Evolutionary conservation across 1,140 invertebrate genomes (phyloP).

Genomic region (Euwallacea fornicatus): DNA sequence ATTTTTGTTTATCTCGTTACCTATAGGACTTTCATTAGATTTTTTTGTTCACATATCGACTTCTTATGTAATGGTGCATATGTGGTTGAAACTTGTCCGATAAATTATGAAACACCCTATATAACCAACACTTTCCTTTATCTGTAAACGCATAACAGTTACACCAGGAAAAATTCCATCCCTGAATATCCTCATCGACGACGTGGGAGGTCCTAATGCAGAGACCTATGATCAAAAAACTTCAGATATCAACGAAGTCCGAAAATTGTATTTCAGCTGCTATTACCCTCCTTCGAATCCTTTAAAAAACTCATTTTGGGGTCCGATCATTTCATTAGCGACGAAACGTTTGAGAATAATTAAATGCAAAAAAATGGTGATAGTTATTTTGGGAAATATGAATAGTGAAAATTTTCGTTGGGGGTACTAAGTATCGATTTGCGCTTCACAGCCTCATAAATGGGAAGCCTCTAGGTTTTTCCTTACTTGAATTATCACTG

Average conservation of each 20-base stretch:
- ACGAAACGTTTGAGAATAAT: neutral
- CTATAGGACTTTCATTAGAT: too few species aligned
- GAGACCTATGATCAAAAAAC: neutral
- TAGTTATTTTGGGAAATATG: neutral
- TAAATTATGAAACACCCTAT: too few species aligned
- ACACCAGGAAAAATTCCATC: too few species aligned
- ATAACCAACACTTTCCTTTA: too few species aligned
- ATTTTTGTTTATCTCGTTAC: too few species aligned
- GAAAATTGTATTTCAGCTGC: neutral
- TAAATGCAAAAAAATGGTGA: neutral
- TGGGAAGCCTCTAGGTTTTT: conserved; percentile 7
- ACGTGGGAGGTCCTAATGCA: neutral
- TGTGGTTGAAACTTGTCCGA: too few species aligned
- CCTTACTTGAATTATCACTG: neutral
- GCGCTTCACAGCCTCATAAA: neutral
- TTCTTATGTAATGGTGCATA: too few species aligned
- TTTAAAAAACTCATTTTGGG: neutral
- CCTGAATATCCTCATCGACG: neutral
- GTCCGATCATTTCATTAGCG: neutral
- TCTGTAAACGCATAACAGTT: too few species aligned
- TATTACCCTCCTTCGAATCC: neutral
- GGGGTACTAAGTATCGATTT: neutral
- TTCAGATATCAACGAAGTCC: neutral
- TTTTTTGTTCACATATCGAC: too few species aligned
- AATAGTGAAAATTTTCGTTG: conserved; percentile 2